Conservation (phyloP, 1,140 invertebrate species). For the Eueides isabella region DNA sequence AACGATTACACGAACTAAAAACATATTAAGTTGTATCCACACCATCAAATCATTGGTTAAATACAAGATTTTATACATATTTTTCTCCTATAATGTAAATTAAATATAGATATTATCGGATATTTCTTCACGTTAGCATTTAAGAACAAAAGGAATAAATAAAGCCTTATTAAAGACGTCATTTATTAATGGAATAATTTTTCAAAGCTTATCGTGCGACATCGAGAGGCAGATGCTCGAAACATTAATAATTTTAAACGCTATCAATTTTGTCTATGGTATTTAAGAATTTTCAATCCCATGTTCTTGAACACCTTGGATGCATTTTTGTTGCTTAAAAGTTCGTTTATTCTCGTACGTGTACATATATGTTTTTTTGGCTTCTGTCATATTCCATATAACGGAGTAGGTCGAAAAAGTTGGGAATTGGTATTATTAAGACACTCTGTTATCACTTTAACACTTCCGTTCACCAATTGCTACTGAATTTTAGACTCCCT, state of each 20-base stretch:
- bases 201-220: slow-evolving; percentile 59
- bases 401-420: too few species aligned
- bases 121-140: background rate
- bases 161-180: slow-evolving; percentile 13
- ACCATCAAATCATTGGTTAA: background rate
- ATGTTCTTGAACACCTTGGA: slow-evolving; percentile 3
- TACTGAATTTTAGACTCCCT: too few species aligned
- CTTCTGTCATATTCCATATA: too few species aligned
- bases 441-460: too few species aligned
- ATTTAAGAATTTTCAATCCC: slow-evolving; percentile 11
- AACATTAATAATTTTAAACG: slow-evolving; percentile 21
- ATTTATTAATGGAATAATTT: slow-evolving; percentile 76
- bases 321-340: background rate
- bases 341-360: background rate
- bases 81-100: background rate
- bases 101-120: slow-evolving; percentile 8
- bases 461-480: too few species aligned
- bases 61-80: background rate
- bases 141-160: slow-evolving; percentile 12
- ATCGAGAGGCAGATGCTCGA: slow-evolving; percentile 42
- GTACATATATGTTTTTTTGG: background rate
- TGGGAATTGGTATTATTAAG: too few species aligned
- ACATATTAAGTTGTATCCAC: background rate
- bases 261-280: slow-evolving; percentile 12
- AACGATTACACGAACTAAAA: too few species aligned